Percentiles rank a stretch among this genome's conserved stretches.
Conservation (phyloP, 2,113 vertebrate species). For the Catagonus wagneri region DNA sequence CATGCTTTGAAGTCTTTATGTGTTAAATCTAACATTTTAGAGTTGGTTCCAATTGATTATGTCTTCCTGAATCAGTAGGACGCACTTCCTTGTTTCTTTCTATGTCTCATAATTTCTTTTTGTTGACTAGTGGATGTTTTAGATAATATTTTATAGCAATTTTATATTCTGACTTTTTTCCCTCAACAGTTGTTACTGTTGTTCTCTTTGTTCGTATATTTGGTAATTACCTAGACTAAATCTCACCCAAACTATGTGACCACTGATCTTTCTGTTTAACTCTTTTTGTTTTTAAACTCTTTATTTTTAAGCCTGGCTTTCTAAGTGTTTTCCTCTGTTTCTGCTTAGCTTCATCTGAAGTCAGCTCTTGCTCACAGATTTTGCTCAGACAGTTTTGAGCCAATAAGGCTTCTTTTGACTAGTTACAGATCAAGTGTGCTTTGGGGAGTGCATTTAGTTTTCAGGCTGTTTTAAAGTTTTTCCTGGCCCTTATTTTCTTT, state of each 20-base stretch:
- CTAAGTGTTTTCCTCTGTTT: neutral
- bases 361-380: neutral
- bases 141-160: neutral
- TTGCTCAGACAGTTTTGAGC: neutral
- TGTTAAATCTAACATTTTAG: neutral
- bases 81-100: neutral
- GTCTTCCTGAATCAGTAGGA: neutral
- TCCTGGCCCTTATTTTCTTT: neutral
- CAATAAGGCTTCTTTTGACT: neutral
- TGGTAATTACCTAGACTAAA: neutral
- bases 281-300: neutral
- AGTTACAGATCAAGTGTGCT: neutral
- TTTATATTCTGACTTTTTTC: neutral
- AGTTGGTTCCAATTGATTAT: neutral
- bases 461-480: neutral
- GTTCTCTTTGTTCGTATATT: neutral
- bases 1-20: neutral
- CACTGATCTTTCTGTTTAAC: neutral
- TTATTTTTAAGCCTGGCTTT: neutral
- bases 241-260: neutral
- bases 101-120: neutral
- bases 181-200: neutral
- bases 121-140: neutral
- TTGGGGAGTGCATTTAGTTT: neutral
- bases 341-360: neutral